Conservation (phyloP, 2,797 vertebrate genomes). For the Taeniopygia guttata region DNA sequence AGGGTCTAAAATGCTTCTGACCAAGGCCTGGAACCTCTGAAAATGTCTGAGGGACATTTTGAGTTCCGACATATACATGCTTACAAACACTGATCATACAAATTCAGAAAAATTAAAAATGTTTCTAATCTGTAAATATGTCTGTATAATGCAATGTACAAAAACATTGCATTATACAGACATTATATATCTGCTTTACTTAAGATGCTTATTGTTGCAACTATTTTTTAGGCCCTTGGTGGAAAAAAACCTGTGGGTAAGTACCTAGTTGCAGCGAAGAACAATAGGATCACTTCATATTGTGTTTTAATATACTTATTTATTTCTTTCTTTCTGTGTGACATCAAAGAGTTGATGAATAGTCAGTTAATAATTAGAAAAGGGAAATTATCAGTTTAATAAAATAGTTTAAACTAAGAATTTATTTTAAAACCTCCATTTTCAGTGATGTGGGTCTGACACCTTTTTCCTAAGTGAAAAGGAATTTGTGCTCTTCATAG, state of each 20-base stretch:
- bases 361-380: neutral
- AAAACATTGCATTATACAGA: too few species aligned
- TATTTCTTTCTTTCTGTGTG: neutral
- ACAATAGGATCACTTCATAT: neutral
- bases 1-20: too few species aligned
- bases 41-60: too few species aligned
- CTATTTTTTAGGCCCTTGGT: neutral
- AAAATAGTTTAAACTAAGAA: neutral
- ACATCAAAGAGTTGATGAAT: neutral
- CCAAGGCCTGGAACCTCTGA: too few species aligned
- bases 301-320: neutral
- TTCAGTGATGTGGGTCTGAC: neutral
- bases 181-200: neutral
- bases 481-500: fast-evolving
- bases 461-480: fast-evolving
- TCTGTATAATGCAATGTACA: neutral
- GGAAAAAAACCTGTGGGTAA: neutral
- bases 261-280: neutral
- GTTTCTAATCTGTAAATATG: neutral
- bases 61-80: too few species aligned
- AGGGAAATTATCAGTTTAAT: neutral
- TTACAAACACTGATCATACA: neutral
- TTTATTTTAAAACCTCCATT: neutral
- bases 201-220: neutral
- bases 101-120: neutral